These are phyloP conservation scores for Alfaro cultratus DNA, from an alignment of 2,797 vertebrate genomes.

Conservation along the genomic window DNA sequence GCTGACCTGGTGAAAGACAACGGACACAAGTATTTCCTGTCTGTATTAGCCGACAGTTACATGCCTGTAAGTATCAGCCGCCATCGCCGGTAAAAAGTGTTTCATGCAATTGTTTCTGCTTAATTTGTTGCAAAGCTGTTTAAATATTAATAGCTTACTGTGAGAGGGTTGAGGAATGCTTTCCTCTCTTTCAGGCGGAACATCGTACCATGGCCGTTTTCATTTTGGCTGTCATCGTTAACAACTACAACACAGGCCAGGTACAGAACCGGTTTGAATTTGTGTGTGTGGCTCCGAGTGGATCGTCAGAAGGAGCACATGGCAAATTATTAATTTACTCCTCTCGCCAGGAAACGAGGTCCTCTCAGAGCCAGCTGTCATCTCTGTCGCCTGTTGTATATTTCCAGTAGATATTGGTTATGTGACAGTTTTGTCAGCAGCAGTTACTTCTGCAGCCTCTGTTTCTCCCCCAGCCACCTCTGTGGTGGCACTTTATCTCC, in stretches of 20 bases:
- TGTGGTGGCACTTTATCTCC: constrained; percentile 51
- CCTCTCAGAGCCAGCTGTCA: constrained; percentile 37
- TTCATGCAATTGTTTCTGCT: not conserved
- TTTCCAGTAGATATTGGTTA: constrained; percentile 57
- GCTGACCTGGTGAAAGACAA: constrained; percentile 98
- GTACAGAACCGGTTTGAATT: constrained; percentile 63
- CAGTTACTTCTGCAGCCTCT: constrained; percentile 58
- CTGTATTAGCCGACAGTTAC: constrained; percentile 94
- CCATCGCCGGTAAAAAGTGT: fast-evolving
- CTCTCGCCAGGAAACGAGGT: constrained; percentile 19
- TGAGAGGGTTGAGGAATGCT: not conserved
- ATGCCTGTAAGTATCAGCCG: constrained; percentile 90
- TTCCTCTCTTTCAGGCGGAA: constrained; percentile 85
- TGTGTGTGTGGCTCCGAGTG: not conserved
- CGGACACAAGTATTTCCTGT: constrained; percentile 98
- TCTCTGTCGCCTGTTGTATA: constrained; percentile 41
- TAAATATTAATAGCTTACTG: not conserved
- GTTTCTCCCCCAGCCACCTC: constrained; percentile 37
- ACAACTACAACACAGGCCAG: constrained; percentile 96
- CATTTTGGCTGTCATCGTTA: constrained; percentile 96
- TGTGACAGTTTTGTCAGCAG: constrained; percentile 59
- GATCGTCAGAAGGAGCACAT: not conserved
- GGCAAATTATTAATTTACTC: constrained; percentile 36
- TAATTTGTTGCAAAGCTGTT: not conserved
- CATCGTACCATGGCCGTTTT: constrained; percentile 98